Conservation (phyloP, 2,888 invertebrate genomes). For the Acrobasis suavella region DNA sequence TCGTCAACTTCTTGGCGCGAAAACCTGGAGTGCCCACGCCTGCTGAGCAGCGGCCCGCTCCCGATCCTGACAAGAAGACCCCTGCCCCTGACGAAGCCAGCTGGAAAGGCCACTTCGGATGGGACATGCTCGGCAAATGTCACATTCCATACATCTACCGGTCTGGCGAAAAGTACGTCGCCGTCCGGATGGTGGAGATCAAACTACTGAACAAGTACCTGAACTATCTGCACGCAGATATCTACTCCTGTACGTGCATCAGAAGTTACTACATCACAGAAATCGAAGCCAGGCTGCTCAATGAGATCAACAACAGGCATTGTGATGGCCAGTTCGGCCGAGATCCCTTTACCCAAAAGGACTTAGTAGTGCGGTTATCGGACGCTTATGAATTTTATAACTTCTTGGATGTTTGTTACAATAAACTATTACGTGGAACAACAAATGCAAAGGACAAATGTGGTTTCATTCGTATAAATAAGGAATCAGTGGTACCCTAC, state of each 20-base stretch:
- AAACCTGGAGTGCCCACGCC: constrained; percentile 58
- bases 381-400: constrained; percentile 96
- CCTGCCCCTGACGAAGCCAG: constrained; percentile 88
- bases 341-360: constrained; percentile 93
- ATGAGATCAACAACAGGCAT: constrained; percentile 96
- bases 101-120: constrained; percentile 92
- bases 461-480: constrained; percentile 95
- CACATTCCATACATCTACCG: constrained; percentile 95
- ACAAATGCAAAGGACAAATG: constrained; percentile 90
- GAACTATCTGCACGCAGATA: constrained; percentile 93
- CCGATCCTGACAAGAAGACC: constrained; percentile 68
- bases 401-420: constrained; percentile 94
- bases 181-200: constrained; percentile 96
- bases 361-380: constrained; percentile 92
- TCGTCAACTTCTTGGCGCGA: constrained; percentile 84
- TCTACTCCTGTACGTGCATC: constrained; percentile 95
- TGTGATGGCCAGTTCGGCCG: constrained; percentile 95
- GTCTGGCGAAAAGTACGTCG: constrained; percentile 92
- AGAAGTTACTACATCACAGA: constrained; percentile 96
- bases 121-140: constrained; percentile 93
- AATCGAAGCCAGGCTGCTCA: constrained; percentile 93
- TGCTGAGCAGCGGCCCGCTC: constrained; percentile 54
- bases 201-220: constrained; percentile 95
- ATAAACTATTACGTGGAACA: constrained; percentile 88
- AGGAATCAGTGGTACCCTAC: constrained; percentile 96